Conservation (phyloP, 2,113 vertebrate species). For the Hoplias malabaricus region DNA sequence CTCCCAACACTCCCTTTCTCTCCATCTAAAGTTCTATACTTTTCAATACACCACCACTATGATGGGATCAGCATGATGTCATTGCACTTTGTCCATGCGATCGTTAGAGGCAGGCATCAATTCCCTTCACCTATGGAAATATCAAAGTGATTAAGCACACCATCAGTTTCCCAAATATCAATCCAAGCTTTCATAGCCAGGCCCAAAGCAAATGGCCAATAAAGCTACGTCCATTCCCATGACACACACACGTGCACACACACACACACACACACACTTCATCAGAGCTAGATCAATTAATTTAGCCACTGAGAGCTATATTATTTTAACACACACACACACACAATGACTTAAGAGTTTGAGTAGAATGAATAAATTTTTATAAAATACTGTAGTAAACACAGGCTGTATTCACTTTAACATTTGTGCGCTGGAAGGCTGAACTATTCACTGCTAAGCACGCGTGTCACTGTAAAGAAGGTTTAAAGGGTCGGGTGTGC, state of each 20-base stretch:
- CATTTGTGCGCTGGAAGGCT: not conserved
- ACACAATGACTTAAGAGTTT: not conserved
- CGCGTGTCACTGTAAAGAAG: not conserved
- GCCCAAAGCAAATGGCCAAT: slow-evolving; percentile 13
- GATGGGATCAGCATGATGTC: slow-evolving; percentile 36
- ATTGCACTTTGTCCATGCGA: slow-evolving; percentile 31
- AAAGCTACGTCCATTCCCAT: not conserved
- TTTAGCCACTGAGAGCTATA: not conserved
- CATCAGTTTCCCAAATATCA: slow-evolving; percentile 43
- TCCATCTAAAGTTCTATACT: slow-evolving; percentile 1
- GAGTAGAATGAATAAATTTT: not conserved
- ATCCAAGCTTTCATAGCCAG: slow-evolving; percentile 28
- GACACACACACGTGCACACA: not conserved
- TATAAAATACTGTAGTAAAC: not conserved
- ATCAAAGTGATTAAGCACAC: slow-evolving; percentile 45
- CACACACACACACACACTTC: not conserved
- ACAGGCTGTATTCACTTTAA: not conserved
- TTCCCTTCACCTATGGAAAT: slow-evolving; percentile 45
- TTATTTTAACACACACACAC: not conserved
- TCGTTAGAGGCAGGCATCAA: slow-evolving; percentile 40
- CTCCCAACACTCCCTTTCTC: slow-evolving; percentile 1
- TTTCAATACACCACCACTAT: slow-evolving; percentile 16
- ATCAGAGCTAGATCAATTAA: not conserved
- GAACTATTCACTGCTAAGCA: not conserved
- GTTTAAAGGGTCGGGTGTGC: not conserved